These are phyloP conservation scores for Rhagoletis zephyria DNA, from an alignment of 1,140 invertebrate genomes.

Conservation along the genomic window DNA sequence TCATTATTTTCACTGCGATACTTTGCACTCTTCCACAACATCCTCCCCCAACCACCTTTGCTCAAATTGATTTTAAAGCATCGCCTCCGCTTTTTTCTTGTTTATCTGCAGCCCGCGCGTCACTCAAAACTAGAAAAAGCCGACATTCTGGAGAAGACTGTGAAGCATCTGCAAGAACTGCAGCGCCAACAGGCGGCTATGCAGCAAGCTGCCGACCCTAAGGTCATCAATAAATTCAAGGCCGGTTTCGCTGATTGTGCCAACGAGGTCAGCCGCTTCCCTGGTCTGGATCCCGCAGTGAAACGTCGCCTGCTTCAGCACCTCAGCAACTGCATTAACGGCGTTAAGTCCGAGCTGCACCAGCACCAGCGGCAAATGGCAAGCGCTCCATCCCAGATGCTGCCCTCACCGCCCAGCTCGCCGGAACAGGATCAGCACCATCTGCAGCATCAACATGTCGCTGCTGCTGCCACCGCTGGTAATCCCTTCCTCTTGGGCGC, in stretches of 20 bases:
- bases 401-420: slow-evolving; percentile 73
- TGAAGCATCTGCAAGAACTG: slow-evolving; percentile 90
- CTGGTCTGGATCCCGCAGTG: slow-evolving; percentile 81
- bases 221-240: slow-evolving; percentile 86
- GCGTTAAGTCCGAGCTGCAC: slow-evolving; percentile 72
- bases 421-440: slow-evolving; percentile 72
- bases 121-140: slow-evolving; percentile 97
- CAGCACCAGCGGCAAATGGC: slow-evolving; percentile 69
- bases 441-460: slow-evolving; percentile 67
- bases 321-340: slow-evolving; percentile 80
- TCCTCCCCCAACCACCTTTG: too few species aligned
- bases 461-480: not conserved
- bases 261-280: slow-evolving; percentile 85
- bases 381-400: slow-evolving; percentile 61
- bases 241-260: slow-evolving; percentile 92
- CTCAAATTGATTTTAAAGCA: not conserved
- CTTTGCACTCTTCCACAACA: too few species aligned
- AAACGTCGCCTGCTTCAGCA: slow-evolving; percentile 83
- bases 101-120: slow-evolving; percentile 81
- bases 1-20: too few species aligned
- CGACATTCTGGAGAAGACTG: slow-evolving; percentile 96
- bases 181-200: slow-evolving; percentile 83
- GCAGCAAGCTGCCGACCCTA: slow-evolving; percentile 84
- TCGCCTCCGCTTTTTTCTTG: not conserved
- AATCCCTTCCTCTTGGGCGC: slow-evolving; percentile 62